phyloP scores from a whole-genome alignment of 2,888 invertebrate genomes.

The Drosophila sordidula region DNA sequence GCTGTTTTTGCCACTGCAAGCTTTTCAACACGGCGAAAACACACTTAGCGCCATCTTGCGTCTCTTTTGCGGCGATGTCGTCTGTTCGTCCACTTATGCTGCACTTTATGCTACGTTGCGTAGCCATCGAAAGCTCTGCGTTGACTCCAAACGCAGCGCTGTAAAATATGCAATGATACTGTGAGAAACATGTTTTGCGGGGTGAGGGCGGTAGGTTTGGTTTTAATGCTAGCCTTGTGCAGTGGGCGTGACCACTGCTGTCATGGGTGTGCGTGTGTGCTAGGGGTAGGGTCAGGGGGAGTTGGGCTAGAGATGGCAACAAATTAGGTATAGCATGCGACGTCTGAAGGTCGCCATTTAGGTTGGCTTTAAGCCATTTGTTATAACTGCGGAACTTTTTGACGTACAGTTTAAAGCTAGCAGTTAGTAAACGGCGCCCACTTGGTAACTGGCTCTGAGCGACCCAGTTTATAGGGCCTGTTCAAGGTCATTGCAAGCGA shows the following conservation, averaged over 20 bases:
- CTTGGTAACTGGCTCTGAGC: background rate
- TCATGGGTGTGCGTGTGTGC: background rate
- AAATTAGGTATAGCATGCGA: slow-evolving; percentile 44
- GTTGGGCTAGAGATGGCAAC: slow-evolving; percentile 2
- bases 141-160: slow-evolving; percentile 54
- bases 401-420: slow-evolving; percentile 11
- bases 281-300: background rate
- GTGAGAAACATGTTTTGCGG: slow-evolving; percentile 15
- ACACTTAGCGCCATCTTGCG: slow-evolving; percentile 66
- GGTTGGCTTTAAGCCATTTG: slow-evolving; percentile 24
- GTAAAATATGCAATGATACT: slow-evolving; percentile 77
- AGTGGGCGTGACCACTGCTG: slow-evolving; percentile 1
- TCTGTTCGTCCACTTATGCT: slow-evolving; percentile 51
- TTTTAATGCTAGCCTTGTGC: slow-evolving; percentile 22
- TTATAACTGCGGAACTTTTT: slow-evolving; percentile 42
- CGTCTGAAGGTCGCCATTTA: slow-evolving; percentile 45
- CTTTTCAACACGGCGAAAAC: slow-evolving; percentile 36
- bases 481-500: slow-evolving; percentile 47
- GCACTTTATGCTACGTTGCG: slow-evolving; percentile 70
- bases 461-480: slow-evolving; percentile 25
- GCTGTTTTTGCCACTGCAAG: slow-evolving; percentile 12
- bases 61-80: slow-evolving; percentile 20
- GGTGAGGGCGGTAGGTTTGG: background rate
- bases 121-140: slow-evolving; percentile 56
- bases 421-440: slow-evolving; percentile 3